Evolutionary conservation across 2,113 vertebrate species (phyloP).

Genomic region (Mandrillus leucophaeus): DNA sequence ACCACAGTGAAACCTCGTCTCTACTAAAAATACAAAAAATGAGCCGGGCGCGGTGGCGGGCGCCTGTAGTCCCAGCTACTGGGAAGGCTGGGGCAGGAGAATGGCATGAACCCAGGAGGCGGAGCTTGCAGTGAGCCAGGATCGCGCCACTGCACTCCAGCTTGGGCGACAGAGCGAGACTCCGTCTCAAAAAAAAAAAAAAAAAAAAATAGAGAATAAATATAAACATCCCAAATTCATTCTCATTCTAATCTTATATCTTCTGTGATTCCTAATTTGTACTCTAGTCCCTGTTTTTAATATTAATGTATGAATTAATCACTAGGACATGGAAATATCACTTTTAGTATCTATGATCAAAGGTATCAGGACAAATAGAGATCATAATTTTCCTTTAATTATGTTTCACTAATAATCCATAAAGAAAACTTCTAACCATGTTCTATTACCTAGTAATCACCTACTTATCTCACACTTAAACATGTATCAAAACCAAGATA

Average conservation of each 20-base stretch:
- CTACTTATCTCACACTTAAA: neutral
- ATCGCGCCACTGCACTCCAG: no score
- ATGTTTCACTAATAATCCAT: constrained; percentile 12
- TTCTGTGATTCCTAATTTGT: neutral
- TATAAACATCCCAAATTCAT: neutral
- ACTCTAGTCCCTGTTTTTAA: neutral
- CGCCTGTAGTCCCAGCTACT: no score
- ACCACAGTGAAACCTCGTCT: no score
- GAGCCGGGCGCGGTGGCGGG: no score
- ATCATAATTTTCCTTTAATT: neutral
- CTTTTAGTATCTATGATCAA: neutral
- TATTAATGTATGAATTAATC: neutral
- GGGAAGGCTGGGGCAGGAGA: no score
- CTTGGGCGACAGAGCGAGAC: no score
- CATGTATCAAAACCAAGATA: neutral
- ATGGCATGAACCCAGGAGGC: no score
- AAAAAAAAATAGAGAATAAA: neutral
- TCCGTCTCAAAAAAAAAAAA: no score
- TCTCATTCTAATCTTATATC: neutral
- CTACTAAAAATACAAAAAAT: no score
- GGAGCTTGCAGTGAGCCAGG: no score
- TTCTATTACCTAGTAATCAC: neutral
- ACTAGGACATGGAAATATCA: neutral
- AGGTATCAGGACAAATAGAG: neutral
- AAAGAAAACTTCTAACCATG: neutral